Base-by-base conservation (phyloP, 2,113 vertebrate species). In the Gymnobelideus leadbeateri region DNA sequence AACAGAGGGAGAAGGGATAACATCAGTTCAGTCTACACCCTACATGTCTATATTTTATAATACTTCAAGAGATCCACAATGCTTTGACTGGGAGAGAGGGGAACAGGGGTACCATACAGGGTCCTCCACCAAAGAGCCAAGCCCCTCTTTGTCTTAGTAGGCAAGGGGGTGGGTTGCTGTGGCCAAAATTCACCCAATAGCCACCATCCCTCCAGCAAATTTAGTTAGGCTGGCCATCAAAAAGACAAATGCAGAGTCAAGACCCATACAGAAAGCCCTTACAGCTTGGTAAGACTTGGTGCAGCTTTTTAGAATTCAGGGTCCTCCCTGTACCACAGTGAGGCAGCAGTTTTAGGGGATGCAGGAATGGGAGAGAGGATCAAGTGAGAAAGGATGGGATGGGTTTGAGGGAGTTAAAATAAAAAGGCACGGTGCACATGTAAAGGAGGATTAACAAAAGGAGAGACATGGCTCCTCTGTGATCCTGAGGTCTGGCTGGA, bases 371-470 rank as follows among this genome's bases (percentile, higher is more conserved):
- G 68, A 84, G 37, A 21, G 37, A 61, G 28, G 57, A 31, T 28
- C 57, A 28, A 61, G 57, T 61, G 61, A 84, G 68, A 43, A 84
- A 23, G n/a, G 68, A n/a, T 84, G 6, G 37, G 37, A 84, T 43
- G 68, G 68, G 16, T 84, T 43, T 84, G 68, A 84, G 68, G 43
- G 68, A 84, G 68, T 84, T 84, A 84, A 84, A 84, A 84, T 43
- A 43, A 84, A 84, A 84, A 84, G n/a, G 68, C 68, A 84, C 16
- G 43, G 19, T 43, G 37, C 68, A 84, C 68, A 84, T 84, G 68
- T 43, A 84, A 84, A 84, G 68, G 68, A 84, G 68, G 68, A 84
- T 84, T 84, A 84, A 84, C 68, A 84, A 84, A 84, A 84, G 68
- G 68, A 84, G 68, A 84, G 68, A 84, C 68, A 84, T n/a, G 68